Evolutionary conservation across 2,888 invertebrate genomes (phyloP).

Genomic region (Tanaodytes sp.): DNA sequence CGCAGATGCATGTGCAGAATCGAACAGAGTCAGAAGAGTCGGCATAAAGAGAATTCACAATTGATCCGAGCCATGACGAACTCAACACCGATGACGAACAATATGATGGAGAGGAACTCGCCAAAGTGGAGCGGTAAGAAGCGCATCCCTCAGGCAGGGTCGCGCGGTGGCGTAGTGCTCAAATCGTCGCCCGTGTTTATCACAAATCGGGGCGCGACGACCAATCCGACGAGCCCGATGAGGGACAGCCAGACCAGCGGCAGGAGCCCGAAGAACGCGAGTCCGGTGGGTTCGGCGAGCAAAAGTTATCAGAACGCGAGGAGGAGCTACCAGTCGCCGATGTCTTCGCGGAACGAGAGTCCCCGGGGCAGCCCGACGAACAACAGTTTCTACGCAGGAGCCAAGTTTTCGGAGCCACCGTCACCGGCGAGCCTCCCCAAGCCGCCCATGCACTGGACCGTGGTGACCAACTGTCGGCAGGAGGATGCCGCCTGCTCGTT

Average conservation of each 20-base stretch:
- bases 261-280: conserved; percentile 59
- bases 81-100: conserved; percentile 68
- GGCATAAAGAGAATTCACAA: conserved; percentile 1
- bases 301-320: conserved; percentile 52
- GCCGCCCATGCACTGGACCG: conserved; percentile 86
- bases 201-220: conserved; percentile 15
- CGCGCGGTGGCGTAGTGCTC: conserved; percentile 37
- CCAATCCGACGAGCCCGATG: neutral
- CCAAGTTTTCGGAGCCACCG: conserved; percentile 88
- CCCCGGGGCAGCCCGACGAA: conserved; percentile 69
- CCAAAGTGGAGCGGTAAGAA: conserved; percentile 65
- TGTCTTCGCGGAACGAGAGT: conserved; percentile 63
- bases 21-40: conserved; percentile 12
- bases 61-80: conserved; percentile 66
- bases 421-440: conserved; percentile 85
- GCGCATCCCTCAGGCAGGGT: conserved; percentile 19
- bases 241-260: conserved; percentile 58
- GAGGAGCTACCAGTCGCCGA: conserved; percentile 42
- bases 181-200: conserved; percentile 62
- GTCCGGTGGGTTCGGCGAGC: conserved; percentile 26
- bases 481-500: conserved; percentile 40
- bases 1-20: conserved; percentile 14
- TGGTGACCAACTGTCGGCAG: conserved; percentile 36
- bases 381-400: conserved; percentile 77
- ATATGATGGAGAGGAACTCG: conserved; percentile 68